Base-by-base conservation (phyloP, 2,888 invertebrate species). In the Drosophila borealis region DNA sequence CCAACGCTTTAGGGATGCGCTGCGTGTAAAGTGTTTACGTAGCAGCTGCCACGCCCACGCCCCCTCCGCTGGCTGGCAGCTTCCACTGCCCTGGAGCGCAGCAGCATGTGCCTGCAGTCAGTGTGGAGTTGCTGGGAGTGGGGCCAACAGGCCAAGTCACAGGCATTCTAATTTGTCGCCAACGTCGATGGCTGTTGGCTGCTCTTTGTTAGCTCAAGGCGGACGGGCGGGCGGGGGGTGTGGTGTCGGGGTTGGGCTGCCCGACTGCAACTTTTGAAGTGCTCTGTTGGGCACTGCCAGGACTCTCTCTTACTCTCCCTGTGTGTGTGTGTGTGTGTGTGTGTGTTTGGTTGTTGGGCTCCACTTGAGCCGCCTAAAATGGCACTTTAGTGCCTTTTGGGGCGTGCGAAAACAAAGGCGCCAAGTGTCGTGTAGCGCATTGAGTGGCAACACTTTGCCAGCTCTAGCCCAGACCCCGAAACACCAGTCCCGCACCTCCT, bases 351-450 rank as follows among this genome's bases (percentile, higher is more conserved):
- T 56, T 65, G 71, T 42, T 74, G 72, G 75, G 74, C 83, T 83
- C 80, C 90, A 88, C 90, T 90, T 86, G 83, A 90, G 90, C 82
- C 57, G 79, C 89, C 91, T 89, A 88, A 89, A 91, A 90, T 89
- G 89, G 82, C 91, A 89, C 90, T 91, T 91, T 80, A 91, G 83
- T 89, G 89, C 82, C 87, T 84, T 87, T 83, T 80, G 84, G 84
- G 87, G 87, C 86, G 89, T 86, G 81, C 80, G 74, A 86, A 78
- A 79, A 86, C 88, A 86, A 87, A 80, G 83, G 78, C 88, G 80
- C 70, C 88, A 89, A 84, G 83, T 84, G 83, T 88, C 87, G 83
- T 88, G 80, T 82, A 70, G 78, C 88, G 72, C 85, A 85, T 78
- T 84, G 81, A 81, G 85, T 81, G 82, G 60, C 82, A 59, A 80